Conservation (phyloP, 2,797 vertebrate genomes). For the Sebastes goodei region DNA sequence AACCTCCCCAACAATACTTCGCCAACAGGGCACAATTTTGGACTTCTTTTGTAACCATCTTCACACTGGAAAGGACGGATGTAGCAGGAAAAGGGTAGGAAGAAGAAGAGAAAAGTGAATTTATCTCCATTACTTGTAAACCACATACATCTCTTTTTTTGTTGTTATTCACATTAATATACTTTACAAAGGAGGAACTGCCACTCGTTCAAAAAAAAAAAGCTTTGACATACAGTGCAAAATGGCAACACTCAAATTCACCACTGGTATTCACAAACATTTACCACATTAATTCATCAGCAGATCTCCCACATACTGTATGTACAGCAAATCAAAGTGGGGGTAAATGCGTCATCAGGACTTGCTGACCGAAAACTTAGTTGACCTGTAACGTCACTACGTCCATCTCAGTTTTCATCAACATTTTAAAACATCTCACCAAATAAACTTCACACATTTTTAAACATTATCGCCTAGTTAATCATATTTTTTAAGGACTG, state of each 20-base stretch:
- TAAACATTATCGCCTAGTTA: slow-evolving; percentile 11
- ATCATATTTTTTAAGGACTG: neutral
- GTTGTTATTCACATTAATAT: slow-evolving; percentile 16
- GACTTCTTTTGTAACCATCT: slow-evolving; percentile 36
- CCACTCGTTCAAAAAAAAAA: slow-evolving; percentile 28
- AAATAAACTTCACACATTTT: slow-evolving; percentile 1
- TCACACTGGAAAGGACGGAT: slow-evolving; percentile 43
- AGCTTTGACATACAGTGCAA: slow-evolving; percentile 46
- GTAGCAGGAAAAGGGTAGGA: slow-evolving; percentile 4
- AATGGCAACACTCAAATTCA: slow-evolving; percentile 56
- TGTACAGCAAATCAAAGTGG: neutral
- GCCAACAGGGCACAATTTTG: slow-evolving; percentile 18
- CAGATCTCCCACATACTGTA: slow-evolving; percentile 3
- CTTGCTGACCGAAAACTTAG: neutral
- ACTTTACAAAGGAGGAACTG: slow-evolving; percentile 7
- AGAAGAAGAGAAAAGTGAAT: slow-evolving; percentile 6
- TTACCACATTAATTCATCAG: slow-evolving; percentile 34
- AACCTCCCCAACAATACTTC: slow-evolving; percentile 8
- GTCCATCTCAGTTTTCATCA: neutral
- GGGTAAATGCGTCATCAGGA: neutral
- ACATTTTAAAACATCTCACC: slow-evolving; percentile 27
- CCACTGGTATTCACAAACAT: slow-evolving; percentile 44
- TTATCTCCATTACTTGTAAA: slow-evolving; percentile 30
- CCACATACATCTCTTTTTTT: neutral
- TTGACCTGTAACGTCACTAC: slow-evolving; percentile 4